phyloP scores from a whole-genome alignment of 2,888 invertebrate species.

The Agrotis exclamationis region DNA sequence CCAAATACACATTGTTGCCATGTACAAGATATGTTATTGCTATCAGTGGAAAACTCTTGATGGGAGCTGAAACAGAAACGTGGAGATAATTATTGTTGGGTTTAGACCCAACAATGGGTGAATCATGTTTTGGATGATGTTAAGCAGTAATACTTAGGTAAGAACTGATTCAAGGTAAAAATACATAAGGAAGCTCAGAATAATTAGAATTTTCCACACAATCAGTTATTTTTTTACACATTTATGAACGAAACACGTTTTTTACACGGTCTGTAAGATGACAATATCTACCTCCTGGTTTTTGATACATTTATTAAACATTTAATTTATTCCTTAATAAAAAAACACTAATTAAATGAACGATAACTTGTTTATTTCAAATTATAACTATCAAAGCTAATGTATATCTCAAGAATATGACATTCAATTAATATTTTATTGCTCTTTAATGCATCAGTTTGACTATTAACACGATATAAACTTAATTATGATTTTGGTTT shows the following conservation, averaged over 20 bases:
- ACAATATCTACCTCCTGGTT: background rate
- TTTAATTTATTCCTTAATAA: background rate
- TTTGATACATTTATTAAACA: background rate
- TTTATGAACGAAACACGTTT: slow-evolving; percentile 21
- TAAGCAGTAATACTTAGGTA: too few relatives aligned
- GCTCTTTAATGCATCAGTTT: background rate
- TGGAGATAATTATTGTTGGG: too few relatives aligned
- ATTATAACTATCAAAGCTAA: background rate
- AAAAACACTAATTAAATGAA: background rate
- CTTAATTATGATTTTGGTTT: too few relatives aligned
- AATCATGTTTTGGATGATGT: too few relatives aligned
- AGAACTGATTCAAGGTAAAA: too few relatives aligned
- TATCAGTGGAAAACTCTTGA: too few relatives aligned
- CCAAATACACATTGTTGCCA: too few relatives aligned
- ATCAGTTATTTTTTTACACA: slow-evolving; percentile 8
- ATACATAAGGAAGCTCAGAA: background rate
- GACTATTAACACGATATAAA: too few relatives aligned
- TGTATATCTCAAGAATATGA: background rate
- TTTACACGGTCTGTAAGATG: background rate
- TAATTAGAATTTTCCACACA: slow-evolving; percentile 4
- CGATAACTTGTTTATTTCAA: background rate
- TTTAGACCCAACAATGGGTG: too few relatives aligned
- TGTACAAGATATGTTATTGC: too few relatives aligned
- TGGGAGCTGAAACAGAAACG: too few relatives aligned
- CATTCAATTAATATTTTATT: background rate